phyloP scores from a whole-genome alignment of 2,888 invertebrate species.

The Seira ritae region DNA sequence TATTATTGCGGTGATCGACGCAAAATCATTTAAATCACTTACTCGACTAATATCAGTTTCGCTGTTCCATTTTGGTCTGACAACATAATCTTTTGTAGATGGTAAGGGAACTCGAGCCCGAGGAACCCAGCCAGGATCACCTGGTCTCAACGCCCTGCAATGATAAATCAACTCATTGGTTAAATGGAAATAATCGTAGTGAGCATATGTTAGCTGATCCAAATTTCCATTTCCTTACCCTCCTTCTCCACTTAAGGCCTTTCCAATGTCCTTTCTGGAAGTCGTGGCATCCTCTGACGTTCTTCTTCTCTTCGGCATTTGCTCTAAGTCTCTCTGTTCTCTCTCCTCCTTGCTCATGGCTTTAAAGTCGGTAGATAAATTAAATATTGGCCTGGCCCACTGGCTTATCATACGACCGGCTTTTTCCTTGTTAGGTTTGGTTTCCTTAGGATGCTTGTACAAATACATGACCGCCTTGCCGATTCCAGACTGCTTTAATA shows the following conservation, averaged over 20 bases:
- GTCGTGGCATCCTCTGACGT: constrained; percentile 76
- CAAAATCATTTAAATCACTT: constrained; percentile 75
- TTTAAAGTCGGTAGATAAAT: constrained; percentile 94
- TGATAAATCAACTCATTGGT: neutral
- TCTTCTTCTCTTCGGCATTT: constrained; percentile 81
- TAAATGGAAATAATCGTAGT: too few relatives aligned
- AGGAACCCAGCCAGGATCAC: constrained; percentile 96
- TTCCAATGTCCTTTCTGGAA: constrained; percentile 81
- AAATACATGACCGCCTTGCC: constrained; percentile 99
- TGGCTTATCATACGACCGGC: constrained; percentile 96
- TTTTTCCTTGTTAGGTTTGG: constrained; percentile 91
- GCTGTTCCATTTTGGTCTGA: constrained; percentile 92
- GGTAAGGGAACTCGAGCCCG: constrained; percentile 96
- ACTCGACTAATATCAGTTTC: constrained; percentile 91
- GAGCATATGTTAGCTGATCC: too few relatives aligned
- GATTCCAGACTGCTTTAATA: constrained; percentile 96
- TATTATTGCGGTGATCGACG: too few relatives aligned
- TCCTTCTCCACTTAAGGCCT: constrained; percentile 79
- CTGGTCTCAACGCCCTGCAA: constrained; percentile 86
- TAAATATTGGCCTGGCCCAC: constrained; percentile 99
- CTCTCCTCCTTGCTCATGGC: constrained; percentile 95
- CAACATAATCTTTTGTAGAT: constrained; percentile 97
- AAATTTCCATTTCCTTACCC: constrained; percentile 76
- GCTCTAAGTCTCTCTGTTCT: constrained; percentile 92
- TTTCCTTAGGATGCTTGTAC: constrained; percentile 98